Evolutionary conservation across 2,113 vertebrate genomes (phyloP).

Genomic region (Cyanocitta stelleri): DNA sequence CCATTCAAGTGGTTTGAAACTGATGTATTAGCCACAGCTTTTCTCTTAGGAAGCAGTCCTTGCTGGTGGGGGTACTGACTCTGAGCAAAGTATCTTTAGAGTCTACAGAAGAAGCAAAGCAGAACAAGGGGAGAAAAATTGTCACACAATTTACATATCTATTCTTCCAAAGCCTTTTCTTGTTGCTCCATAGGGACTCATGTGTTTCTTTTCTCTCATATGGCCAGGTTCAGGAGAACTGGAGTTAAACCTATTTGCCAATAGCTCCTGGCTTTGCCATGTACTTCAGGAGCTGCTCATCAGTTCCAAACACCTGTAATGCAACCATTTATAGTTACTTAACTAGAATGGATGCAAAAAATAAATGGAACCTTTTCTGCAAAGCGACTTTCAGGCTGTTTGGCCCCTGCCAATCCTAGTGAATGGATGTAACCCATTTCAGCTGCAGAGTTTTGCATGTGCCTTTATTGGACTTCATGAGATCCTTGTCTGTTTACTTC

Average conservation of each 20-base stretch:
- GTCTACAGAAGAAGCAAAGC: background rate
- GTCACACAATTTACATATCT: background rate
- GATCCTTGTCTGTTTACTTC: background rate
- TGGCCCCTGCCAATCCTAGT: accelerated
- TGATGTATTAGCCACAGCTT: background rate
- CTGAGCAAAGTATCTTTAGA: background rate
- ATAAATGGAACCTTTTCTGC: background rate
- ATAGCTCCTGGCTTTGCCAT: background rate
- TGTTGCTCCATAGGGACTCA: accelerated
- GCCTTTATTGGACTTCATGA: background rate
- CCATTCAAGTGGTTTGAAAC: background rate
- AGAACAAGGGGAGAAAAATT: background rate
- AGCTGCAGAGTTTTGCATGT: background rate
- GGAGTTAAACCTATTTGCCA: background rate
- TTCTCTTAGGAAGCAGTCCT: background rate
- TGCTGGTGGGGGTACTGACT: background rate
- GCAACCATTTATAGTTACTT: background rate
- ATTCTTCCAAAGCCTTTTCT: background rate
- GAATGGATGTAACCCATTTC: background rate
- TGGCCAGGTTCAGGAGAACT: background rate
- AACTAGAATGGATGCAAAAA: background rate
- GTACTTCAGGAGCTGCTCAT: background rate
- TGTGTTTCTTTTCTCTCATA: background rate
- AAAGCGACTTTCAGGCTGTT: background rate
- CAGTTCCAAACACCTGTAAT: background rate